Conservation (phyloP, 2,113 vertebrate species). For the Onychostoma macrolepis region DNA sequence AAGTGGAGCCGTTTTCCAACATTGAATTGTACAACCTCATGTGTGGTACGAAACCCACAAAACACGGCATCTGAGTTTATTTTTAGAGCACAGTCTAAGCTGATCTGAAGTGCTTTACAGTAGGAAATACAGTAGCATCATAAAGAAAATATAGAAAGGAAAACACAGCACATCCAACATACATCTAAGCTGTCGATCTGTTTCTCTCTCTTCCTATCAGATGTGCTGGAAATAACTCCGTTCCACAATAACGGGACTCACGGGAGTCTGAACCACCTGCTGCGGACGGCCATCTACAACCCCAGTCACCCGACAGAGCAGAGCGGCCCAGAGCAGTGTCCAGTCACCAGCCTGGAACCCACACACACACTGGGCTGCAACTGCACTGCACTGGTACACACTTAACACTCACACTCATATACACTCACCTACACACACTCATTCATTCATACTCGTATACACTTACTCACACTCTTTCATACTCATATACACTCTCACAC, state of each 20-base stretch:
- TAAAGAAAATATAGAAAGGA: too few species aligned
- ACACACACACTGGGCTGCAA: constrained; percentile 64
- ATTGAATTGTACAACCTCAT: constrained; percentile 81
- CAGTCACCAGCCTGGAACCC: constrained; percentile 61
- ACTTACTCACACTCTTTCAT: background rate
- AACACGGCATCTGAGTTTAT: background rate
- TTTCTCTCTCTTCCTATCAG: constrained; percentile 59
- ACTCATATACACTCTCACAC: background rate
- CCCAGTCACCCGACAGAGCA: constrained; percentile 65
- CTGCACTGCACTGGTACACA: constrained; percentile 66
- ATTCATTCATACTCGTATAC: background rate
- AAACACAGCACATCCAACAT: background rate
- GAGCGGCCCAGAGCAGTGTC: constrained; percentile 60
- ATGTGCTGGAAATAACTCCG: constrained; percentile 72
- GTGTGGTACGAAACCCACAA: constrained; percentile 73
- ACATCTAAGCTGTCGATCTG: background rate
- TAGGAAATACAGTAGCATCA: background rate
- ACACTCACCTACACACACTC: background rate
- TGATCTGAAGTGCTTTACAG: background rate
- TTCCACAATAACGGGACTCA: constrained; percentile 78
- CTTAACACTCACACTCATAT: background rate
- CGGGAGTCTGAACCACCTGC: constrained; percentile 78
- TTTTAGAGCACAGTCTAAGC: background rate
- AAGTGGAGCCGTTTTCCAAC: constrained; percentile 75
- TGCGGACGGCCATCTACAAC: constrained; percentile 60